Evolutionary conservation across 2,797 vertebrate genomes (phyloP), one percentile per base, ranked within the genome.

Genomic region (Melopsittacus undulatus): DNA sequence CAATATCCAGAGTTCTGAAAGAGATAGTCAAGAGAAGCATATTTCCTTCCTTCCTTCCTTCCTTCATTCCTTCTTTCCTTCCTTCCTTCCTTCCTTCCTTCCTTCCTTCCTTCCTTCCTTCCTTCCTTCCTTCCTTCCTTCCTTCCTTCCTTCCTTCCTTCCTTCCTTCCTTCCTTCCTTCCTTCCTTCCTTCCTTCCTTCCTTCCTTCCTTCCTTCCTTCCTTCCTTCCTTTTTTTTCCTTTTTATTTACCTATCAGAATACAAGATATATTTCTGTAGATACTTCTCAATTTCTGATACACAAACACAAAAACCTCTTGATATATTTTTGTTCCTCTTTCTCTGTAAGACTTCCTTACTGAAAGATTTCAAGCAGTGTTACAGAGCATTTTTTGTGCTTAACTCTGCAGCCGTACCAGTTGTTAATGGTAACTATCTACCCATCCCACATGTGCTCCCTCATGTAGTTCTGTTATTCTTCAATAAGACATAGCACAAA

Each of bases 161-260:
- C 7, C 4, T 2, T 27, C 2, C 2, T 4, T 6, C 2, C 5
- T 3, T 26, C 3, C 7, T 1, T 3, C 3, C 24, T 7, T 4
- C 6, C 6, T 4, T 9, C 2, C 7, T 18, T 14, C 32, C 27
- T 6, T 14, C 1, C 10, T 36, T 36, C 8, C 7, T 6, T 8
- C 15, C 29, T 17, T 22, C 13, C 29, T 29, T 52, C 6, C 5
- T 10, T 5, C 7, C 4, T 2, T 27, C 2, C 2, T 4, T 6
- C 2, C 5, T 3, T 26, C 3, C 7, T 1, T 3, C 3, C 24
- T 7, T 4, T 6, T 6, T 4, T 9, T 16, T 11, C 10, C 30
- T 32, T 62, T 90, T 82, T 40, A 36, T 43, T 67, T 40, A 18
- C 9, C 2, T 69, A 34, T 30, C 34, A 81, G 45, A 84, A 62